Evolutionary conservation across 2,113 vertebrate species (phyloP), one percentile per base, ranked within the genome.

Genomic region (Xenopus borealis): DNA sequence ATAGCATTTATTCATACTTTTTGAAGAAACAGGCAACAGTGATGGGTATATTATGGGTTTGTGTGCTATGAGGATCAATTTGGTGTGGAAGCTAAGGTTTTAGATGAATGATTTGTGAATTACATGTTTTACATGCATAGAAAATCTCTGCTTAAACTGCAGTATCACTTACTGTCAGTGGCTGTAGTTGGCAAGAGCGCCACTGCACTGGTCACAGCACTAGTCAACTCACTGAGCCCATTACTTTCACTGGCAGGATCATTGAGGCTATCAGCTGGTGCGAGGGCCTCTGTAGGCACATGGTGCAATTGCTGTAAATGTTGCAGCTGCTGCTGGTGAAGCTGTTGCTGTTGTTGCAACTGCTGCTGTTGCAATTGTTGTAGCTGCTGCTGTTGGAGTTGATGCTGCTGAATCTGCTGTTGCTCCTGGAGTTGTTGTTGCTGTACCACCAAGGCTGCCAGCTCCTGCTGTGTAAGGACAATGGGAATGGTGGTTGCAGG

Each of bases 231-330:
- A 0, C 81, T 91, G 79, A 95, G 93, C 14, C 94, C 94, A 14
- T 95, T 96, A 83, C 93, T 92, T 78, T 96, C 95, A 0, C 92
- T 92, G 4, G 93, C 82, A 0, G 94, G 94, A 73, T 95, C 95
- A 2, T 96, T 96, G 80, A 96, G 93, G 84, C 95, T 96, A 81
- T 96, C 95, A 0, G 95, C 95, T 0, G 95, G 95, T 12, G 94
- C 95, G 58, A 96, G 89, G 23, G 93, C 95, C 76, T 96, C 95
- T 0, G 94, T 95, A 58, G 94, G 94, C 66, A 95, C 72, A 72
- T 86, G 91, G 4, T 89, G 80, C 79, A 19, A 83, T 40, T 59
- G 81, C 18, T 79, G 79, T 23, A 77, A 50, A 4, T 69, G 69
- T 5, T 66, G 69, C 3, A 40, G 47, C 47, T 66, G 81, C 79